Base-by-base conservation (phyloP, 2,113 vertebrate genomes). In the Nymphicus hollandicus region DNA sequence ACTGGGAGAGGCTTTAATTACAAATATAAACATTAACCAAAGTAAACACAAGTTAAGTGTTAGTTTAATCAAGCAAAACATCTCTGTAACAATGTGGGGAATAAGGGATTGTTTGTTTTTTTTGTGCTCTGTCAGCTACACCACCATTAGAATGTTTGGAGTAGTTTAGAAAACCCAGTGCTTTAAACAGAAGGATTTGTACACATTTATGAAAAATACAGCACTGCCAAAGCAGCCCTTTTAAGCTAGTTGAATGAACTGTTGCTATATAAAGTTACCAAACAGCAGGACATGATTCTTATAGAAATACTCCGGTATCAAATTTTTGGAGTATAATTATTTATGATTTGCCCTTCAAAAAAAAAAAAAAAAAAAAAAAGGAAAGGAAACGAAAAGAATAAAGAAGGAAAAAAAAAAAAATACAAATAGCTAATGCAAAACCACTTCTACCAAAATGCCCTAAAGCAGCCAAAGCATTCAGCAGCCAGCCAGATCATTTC, bases 381-480 rank as follows among this genome's bases (percentile, higher is more conserved):
- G 27, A 31, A 27, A 24, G 2, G 6, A 41, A 44, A 63, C 1
- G 3, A 69, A 47, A 7, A 61, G 2, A 27, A 86, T 23, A 71
- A 71, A 52, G 27, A 55, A 43, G 3, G 10, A n/a, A 73, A 81
- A 81, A 35, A 81, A 81, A 35, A 70, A 73, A 69, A 13, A 15
- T 35, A 17, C 14, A 70, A 74, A 74, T 41, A 89, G 35, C 27
- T 52, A 82, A 86, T 33, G n/a, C 22, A 86, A 89, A 95, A 20
- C 47, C 68, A 81, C 60, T 92, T 73, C 87, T 76, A 86, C 13
- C 11, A 3, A 92, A 81, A 52, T 66, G 60, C 53, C 49, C 56
- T 86, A 87, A 81, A 94, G 81, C 60, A 94, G 68, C 61, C 56
- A 77, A 92, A 91, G 29, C 22, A 80, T 92, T 77, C 80, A 94